A percentile compares a stretch with the other conserved stretches of the same genome.
Conservation (phyloP, 1,140 invertebrate genomes). For the Bicyclus anynana region DNA sequence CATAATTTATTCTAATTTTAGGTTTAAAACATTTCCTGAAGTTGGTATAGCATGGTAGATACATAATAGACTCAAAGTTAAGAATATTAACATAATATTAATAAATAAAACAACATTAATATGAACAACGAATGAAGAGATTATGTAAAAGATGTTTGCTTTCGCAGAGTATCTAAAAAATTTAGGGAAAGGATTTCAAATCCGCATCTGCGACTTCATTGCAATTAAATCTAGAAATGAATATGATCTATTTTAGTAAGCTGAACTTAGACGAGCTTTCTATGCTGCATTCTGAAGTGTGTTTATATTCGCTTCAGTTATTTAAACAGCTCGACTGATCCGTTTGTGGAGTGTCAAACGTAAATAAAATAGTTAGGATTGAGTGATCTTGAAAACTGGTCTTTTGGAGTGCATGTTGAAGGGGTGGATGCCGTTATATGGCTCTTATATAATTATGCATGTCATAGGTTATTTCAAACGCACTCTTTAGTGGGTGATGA, state of each 20-base stretch:
- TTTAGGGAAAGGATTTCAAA: too few species aligned
- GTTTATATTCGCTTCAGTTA: slow-evolving; percentile 44
- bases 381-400: slow-evolving; percentile 26
- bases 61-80: too few species aligned
- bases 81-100: too few species aligned
- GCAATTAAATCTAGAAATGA: slow-evolving; percentile 10
- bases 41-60: too few species aligned
- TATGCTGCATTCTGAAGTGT: slow-evolving; percentile 25
- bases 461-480: neutral
- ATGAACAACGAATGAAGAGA: too few species aligned
- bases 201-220: neutral
- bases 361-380: slow-evolving; percentile 28
- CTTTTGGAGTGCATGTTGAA: slow-evolving; percentile 8
- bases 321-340: slow-evolving; percentile 38
- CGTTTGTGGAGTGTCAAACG: slow-evolving; percentile 34
- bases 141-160: too few species aligned
- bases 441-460: slow-evolving; percentile 11
- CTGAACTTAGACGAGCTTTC: slow-evolving; percentile 18
- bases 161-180: neutral
- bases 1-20: too few species aligned
- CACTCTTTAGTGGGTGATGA: too few species aligned
- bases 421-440: slow-evolving; percentile 19
- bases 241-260: slow-evolving; percentile 16
- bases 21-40: too few species aligned
- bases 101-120: too few species aligned